Evolutionary conservation across 2,888 invertebrate genomes (phyloP), one percentile per base, ranked within the genome.

Genomic region (Frankliniella fusca): DNA sequence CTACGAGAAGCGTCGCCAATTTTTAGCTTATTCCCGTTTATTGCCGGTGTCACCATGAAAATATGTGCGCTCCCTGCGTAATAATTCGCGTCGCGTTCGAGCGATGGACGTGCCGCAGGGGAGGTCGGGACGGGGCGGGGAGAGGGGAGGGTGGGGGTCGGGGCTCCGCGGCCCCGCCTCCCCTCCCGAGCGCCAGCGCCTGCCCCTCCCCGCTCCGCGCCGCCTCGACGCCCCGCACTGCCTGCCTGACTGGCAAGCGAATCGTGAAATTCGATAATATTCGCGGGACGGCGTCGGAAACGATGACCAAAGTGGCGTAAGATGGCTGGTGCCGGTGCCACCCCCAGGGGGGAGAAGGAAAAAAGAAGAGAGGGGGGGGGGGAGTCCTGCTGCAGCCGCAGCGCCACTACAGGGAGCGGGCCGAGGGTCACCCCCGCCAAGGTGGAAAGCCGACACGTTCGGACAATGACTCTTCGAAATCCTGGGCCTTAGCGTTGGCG

Each of bases 231-330:
- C 12, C 54, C 18, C 12, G 15, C 54, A 54, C 61, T n/a, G n/a
- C 61, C 20, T n/a, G 20, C 61, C 61, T 61, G 18, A 27, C 11
- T 76, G 23, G 27, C 70, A 12, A 27, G 23, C 70, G 27, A 76
- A 76, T 76, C 70, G 70, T 76, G 70, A 76, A 76, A 76, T 76
- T 76, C 70, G 70, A 76, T 76, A 76, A 76, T 76, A 76, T 76
- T 27, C 70, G 70, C 70, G 70, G 70, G 70, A 76, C 27, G 15
- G 70, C 70, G 70, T 76, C 70, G 70, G 27, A 27, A 27, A 76
- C 70, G 70, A 76, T 76, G 70, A 27, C 70, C 70, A 27, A 76
- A 76, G 70, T 76, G 70, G 70, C 70, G 70, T 27, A 76, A 76
- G 70, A 76, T 27, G 70, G 70, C n/a, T 23, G 70, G 70, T 12